These are phyloP conservation scores for Aphodius granarius DNA, from an alignment of 2,888 invertebrate species.

Conservation along the genomic window DNA sequence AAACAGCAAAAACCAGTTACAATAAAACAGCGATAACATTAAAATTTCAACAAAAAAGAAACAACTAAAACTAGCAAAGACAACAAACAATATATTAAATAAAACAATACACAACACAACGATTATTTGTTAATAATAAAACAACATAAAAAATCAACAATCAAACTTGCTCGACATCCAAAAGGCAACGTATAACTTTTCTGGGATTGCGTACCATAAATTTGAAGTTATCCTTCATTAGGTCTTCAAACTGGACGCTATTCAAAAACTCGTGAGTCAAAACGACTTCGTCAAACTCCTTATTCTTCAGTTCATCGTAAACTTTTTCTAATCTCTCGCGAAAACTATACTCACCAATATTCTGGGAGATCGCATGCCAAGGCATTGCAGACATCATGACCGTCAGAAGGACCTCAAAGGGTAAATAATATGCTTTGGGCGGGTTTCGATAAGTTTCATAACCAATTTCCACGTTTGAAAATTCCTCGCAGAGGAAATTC, in stretches of 20 bases:
- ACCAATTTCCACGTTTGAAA: conserved; percentile 35
- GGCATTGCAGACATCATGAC: conserved; percentile 43
- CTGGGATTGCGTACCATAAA: conserved; percentile 41
- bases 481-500: conserved; percentile 26
- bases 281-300: conserved; percentile 43
- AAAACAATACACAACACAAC: too few species aligned
- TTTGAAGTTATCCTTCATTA: conserved; percentile 39
- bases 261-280: conserved; percentile 46
- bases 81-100: too few species aligned
- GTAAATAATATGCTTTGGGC: conserved; percentile 39
- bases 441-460: conserved; percentile 27
- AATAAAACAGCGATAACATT: too few species aligned
- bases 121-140: neutral
- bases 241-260: conserved; percentile 35
- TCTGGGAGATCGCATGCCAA: conserved; percentile 44
- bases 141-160: neutral
- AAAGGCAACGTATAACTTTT: conserved; percentile 27
- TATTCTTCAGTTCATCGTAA: conserved; percentile 40
- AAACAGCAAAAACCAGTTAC: too few species aligned
- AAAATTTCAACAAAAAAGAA: too few species aligned
- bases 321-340: conserved; percentile 42
- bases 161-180: neutral
- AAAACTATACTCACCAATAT: conserved; percentile 42
- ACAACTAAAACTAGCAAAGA: too few species aligned
- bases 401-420: conserved; percentile 43